Conservation (phyloP, 2,888 invertebrate genomes). For the Eupithecia inturbata region DNA sequence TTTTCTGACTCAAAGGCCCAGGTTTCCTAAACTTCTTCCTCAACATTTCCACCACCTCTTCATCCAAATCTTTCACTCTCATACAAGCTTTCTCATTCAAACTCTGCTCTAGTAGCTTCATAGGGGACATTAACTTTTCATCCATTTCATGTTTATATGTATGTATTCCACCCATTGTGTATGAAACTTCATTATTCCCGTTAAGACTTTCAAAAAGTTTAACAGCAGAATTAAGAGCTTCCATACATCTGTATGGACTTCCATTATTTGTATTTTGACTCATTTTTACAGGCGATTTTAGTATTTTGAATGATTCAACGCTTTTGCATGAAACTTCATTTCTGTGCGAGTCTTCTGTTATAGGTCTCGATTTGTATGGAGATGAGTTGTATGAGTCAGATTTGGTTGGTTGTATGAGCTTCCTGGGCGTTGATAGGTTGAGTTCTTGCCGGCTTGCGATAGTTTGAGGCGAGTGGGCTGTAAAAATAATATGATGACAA, state of each 20-base stretch:
- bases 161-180: conserved; percentile 11
- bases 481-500: conserved; percentile 19
- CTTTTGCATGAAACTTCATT: background rate
- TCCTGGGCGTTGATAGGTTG: conserved; percentile 58
- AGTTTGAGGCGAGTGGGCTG: conserved; percentile 38
- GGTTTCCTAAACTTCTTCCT: conserved; percentile 60
- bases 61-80: conserved; percentile 42
- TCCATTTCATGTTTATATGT: conserved; percentile 37
- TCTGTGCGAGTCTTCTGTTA: background rate
- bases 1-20: conserved; percentile 64
- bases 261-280: background rate
- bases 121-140: conserved; percentile 56
- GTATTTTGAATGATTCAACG: background rate
- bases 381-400: background rate
- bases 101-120: conserved; percentile 61
- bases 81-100: conserved; percentile 48
- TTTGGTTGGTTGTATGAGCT: conserved; percentile 5
- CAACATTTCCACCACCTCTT: conserved; percentile 49
- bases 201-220: background rate
- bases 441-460: conserved; percentile 55
- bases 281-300: background rate
- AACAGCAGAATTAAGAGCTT: background rate
- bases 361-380: background rate
- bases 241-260: conserved; percentile 15
- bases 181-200: background rate